Conservation (phyloP, 2,113 vertebrate genomes). For the Heterotilapia buettikoferi region DNA sequence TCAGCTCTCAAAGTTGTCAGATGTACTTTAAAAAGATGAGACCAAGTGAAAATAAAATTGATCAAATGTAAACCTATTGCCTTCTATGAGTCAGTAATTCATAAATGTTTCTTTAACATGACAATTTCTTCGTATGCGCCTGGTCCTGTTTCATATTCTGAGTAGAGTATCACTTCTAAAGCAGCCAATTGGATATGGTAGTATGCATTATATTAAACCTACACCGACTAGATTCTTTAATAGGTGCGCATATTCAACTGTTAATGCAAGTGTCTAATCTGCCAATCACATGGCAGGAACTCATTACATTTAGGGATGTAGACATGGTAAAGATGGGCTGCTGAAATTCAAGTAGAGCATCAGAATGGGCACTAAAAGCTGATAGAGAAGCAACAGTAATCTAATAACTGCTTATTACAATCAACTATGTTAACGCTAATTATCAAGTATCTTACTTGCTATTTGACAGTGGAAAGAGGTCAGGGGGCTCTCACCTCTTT, state of each 20-base stretch:
- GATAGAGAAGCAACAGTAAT: not conserved
- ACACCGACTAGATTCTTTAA: not conserved
- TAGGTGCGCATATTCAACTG: not conserved
- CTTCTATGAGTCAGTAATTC: not conserved
- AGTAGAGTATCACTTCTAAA: not conserved
- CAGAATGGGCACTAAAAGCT: not conserved
- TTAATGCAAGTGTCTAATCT: not conserved
- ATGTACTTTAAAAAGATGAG: slow-evolving; percentile 52
- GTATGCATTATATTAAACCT: not conserved
- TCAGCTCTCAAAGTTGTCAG: slow-evolving; percentile 33
- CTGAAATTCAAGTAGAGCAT: not conserved
- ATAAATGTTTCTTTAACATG: not conserved
- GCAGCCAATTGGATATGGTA: not conserved
- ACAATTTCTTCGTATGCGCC: no score
- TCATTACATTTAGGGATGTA: not conserved
- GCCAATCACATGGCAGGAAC: not conserved
- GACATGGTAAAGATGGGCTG: not conserved
- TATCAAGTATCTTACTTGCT: not conserved
- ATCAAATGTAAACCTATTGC: slow-evolving; percentile 46
- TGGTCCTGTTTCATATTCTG: not conserved
- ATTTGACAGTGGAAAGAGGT: not conserved
- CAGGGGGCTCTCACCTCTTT: not conserved
- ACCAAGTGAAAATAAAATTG: slow-evolving; percentile 69
- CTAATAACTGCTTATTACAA: not conserved
- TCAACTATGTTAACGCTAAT: not conserved